Evolutionary conservation across 2,797 vertebrate species (phyloP).

Genomic region (Ptychadena robeensis): DNA sequence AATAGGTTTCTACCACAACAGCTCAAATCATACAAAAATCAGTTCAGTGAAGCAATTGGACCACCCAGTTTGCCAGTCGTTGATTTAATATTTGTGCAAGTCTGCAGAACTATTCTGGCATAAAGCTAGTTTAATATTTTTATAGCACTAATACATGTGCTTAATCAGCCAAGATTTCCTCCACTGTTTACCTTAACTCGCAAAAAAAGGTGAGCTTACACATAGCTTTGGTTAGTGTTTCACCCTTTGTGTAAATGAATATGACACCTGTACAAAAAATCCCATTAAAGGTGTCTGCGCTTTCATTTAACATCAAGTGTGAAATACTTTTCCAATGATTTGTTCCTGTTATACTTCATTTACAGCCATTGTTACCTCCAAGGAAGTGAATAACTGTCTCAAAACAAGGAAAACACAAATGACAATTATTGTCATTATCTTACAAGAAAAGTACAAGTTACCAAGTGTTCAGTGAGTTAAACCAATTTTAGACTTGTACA

Average conservation of each 20-base stretch:
- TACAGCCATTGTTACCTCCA: constrained; percentile 51
- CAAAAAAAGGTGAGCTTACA: constrained; percentile 34
- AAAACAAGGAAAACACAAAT: constrained; percentile 64
- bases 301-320: constrained; percentile 52
- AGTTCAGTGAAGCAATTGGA: constrained; percentile 14
- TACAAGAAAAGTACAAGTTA: constrained; percentile 63
- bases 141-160: constrained; percentile 39
- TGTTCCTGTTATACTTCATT: constrained; percentile 58
- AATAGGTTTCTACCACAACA: constrained; percentile 43
- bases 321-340: constrained; percentile 55
- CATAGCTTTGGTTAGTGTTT: constrained; percentile 53
- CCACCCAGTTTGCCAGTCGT: constrained; percentile 47
- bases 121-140: constrained; percentile 36
- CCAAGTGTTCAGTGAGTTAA: constrained; percentile 16
- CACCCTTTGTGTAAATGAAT: constrained; percentile 52
- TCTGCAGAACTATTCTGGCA: constrained; percentile 57
- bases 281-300: constrained; percentile 30
- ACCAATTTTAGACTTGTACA: no score
- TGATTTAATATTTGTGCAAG: constrained; percentile 54
- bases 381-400: constrained; percentile 60
- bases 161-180: constrained; percentile 53
- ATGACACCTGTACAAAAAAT: constrained; percentile 34
- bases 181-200: constrained; percentile 50
- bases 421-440: constrained; percentile 62
- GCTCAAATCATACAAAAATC: constrained; percentile 39